phyloP scores from a whole-genome alignment of 2,888 invertebrate genomes.

The Drosophila stalkeri region DNA sequence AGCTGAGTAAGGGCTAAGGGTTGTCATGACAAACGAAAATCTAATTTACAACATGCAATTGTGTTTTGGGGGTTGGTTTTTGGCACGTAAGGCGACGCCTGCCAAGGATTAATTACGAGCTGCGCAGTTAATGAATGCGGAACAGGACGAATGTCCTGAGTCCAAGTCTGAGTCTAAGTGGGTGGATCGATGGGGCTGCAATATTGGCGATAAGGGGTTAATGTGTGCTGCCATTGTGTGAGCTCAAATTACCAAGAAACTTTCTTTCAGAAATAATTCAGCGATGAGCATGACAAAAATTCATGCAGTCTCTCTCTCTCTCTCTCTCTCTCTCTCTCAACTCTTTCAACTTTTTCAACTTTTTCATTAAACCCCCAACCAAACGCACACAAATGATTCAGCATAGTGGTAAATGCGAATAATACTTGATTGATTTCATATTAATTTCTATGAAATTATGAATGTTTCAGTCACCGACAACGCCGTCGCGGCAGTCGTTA shows the following conservation, averaged over 20 bases:
- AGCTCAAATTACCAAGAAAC: constrained; percentile 71
- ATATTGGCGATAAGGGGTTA: constrained; percentile 72
- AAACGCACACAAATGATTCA: constrained; percentile 50
- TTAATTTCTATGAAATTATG: constrained; percentile 73
- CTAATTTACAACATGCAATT: constrained; percentile 79
- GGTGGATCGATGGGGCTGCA: not conserved
- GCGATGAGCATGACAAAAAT: constrained; percentile 72
- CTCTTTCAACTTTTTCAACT: constrained; percentile 61
- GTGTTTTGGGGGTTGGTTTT: constrained; percentile 54
- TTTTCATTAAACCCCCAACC: constrained; percentile 64
- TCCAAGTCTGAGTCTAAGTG: constrained; percentile 13
- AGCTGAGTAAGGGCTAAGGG: constrained; percentile 39
- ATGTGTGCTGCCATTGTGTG: constrained; percentile 62
- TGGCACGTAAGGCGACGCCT: constrained; percentile 28
- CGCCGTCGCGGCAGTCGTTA: constrained; percentile 10
- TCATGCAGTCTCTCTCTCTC: constrained; percentile 31
- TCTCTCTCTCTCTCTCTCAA: constrained; percentile 17
- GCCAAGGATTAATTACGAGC: constrained; percentile 74
- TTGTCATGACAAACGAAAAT: constrained; percentile 79
- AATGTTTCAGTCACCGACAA: constrained; percentile 47
- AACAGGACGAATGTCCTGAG: not conserved
- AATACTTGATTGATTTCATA: constrained; percentile 76
- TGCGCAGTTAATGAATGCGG: constrained; percentile 69
- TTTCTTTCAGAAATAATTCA: constrained; percentile 27
- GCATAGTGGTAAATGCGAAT: constrained; percentile 38